Percentiles rank a stretch among this genome's conserved stretches.
These are phyloP conservation scores for Piezodorus guildinii DNA, from an alignment of 1,140 invertebrate species.

Conservation along the genomic window DNA sequence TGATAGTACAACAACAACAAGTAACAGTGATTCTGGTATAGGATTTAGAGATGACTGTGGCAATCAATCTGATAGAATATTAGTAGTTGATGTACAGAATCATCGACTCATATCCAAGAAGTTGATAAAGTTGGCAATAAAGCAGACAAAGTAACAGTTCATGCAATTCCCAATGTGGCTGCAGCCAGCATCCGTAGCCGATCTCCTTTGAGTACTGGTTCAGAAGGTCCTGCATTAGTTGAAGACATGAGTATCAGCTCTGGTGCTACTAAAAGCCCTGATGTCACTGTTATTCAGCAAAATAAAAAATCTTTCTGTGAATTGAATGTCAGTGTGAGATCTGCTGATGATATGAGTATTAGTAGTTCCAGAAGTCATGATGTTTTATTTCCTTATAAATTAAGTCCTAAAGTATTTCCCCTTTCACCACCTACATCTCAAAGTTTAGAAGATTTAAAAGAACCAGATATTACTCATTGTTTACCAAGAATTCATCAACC, in stretches of 20 bases:
- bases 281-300: constrained; percentile 24
- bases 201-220: constrained; percentile 30
- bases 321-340: constrained; percentile 20
- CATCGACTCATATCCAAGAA: constrained; percentile 35
- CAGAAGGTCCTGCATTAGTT: constrained; percentile 26
- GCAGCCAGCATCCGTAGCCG: constrained; percentile 27
- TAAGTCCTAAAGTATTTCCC: constrained; percentile 46
- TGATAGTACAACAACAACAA: constrained; percentile 67
- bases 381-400: constrained; percentile 33
- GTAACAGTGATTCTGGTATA: constrained; percentile 89
- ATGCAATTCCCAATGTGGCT: constrained; percentile 39
- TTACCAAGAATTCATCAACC: constrained; percentile 26
- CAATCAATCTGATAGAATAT: constrained; percentile 66
- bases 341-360: constrained; percentile 30
- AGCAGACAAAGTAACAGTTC: constrained; percentile 37
- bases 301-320: constrained; percentile 14
- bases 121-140: constrained; percentile 24
- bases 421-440: constrained; percentile 31
- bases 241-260: constrained; percentile 31
- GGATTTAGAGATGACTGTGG: constrained; percentile 79
- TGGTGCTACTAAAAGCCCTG: constrained; percentile 28
- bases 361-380: constrained; percentile 29
- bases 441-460: constrained; percentile 46
- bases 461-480: constrained; percentile 30
- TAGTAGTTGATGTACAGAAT: constrained; percentile 63